Evolutionary conservation across 2,888 invertebrate species (phyloP), one percentile per base, ranked within the genome.

Genomic region (Coenonympha arcania): DNA sequence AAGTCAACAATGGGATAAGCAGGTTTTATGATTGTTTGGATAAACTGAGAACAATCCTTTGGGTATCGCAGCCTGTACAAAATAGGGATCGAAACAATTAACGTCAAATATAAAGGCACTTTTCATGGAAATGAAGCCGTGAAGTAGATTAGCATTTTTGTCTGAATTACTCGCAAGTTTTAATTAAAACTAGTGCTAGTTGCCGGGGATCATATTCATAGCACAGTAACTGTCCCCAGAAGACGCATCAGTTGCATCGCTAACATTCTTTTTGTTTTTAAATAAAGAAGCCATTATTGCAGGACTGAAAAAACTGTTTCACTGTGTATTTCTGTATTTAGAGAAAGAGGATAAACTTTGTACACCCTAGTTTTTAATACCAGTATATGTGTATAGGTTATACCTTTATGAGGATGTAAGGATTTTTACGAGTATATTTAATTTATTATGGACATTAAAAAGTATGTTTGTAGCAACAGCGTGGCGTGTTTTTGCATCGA

Each of bases 151-250:
- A 47, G 41, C 16, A 67, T 71, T 73, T 76, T 72, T 69, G 62
- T 62, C 52, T 55, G 63, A 64, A 67, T 68, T 37, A 37, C 67
- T 67, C 64, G 64, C 67, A 67, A 72, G 69, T 74, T 79, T 78
- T 79, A 80, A 81, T 80, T 79, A 79, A 77, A 81, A 42, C 56
- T 72, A 66, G 65, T 63, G 63, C 65, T 45, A 59, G 60, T 67
- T 62, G 64, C 63, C 61, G 60, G 71, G 73, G 73, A 76, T 76
- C 73, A 77, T 76, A 72, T 71, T 69, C 73, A 69, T 62, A 61
- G 64, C 63, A 63, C 60, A 58, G 55, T 66, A 71, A 76, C 66
- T 69, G 58, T 67, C 80, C 76, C 77, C 55, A 15, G 59, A 67
- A 68, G 80, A 60, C 65, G 63, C 71, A 72, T 80, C 71, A 60